Percentiles rank a stretch among this genome's conserved stretches.
These are phyloP conservation scores for Nyctalus aviator DNA, from an alignment of 2,797 vertebrate genomes.

Conservation along the genomic window DNA sequence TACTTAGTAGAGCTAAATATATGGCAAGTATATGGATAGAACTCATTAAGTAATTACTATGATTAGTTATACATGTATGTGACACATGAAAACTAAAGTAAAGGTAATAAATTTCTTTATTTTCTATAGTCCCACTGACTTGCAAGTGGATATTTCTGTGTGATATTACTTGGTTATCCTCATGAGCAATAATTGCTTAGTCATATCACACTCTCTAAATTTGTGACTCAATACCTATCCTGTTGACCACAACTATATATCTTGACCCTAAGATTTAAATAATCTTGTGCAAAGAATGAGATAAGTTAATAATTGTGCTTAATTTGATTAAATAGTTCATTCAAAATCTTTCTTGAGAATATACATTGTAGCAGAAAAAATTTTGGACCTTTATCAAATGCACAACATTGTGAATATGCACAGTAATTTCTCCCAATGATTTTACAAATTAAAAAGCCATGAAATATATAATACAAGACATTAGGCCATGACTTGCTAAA, in stretches of 20 bases:
- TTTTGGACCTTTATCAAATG: not conserved
- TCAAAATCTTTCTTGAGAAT: not conserved
- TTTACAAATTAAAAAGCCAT: constrained; percentile 59
- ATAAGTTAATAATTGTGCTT: not conserved
- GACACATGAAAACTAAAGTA: not conserved
- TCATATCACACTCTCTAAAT: not conserved
- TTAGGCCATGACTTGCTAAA: not conserved
- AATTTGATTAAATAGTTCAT: constrained; percentile 19
- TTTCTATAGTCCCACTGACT: not conserved
- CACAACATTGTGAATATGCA: not conserved
- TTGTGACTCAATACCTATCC: not conserved
- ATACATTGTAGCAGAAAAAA: not conserved
- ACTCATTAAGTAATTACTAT: not conserved
- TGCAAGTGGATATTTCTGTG: not conserved
- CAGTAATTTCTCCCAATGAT: not conserved
- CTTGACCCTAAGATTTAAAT: constrained; percentile 21
- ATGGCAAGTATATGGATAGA: not conserved
- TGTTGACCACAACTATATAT: not conserved
- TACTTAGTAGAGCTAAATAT: not conserved
- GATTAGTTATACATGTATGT: not conserved
- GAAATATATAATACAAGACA: not conserved
- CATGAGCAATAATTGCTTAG: not conserved
- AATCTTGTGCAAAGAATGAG: not conserved
- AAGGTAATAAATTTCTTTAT: not conserved
- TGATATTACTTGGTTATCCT: not conserved